Base-by-base conservation (phyloP, 2,797 vertebrate genomes). In the Spinus olivaceus region DNA sequence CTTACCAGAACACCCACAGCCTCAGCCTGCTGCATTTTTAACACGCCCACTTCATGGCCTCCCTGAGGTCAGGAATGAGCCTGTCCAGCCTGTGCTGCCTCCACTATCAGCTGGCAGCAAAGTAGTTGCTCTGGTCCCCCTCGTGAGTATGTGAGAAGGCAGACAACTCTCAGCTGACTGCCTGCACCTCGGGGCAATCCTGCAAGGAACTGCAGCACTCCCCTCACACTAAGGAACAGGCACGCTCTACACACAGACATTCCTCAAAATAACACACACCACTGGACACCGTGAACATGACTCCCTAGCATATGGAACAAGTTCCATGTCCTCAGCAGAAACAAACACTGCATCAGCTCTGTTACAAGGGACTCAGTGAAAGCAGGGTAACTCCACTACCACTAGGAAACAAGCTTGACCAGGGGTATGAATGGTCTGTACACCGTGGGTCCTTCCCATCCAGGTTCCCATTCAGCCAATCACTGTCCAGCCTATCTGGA, bases 361-460 rank as follows among this genome's bases (percentile, higher is more conserved):
- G 42, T 46, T 78, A 59, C 51, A 22, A 30, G 30, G 12, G 39
- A 27, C 41, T 85, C 1, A 0, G 21, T n/a, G 33, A 74, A 44
- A 39, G 41, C 33, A 69, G 8, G 10, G 41, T 47, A 60, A 33
- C 33, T 74, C 53, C 57, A 79, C 32, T 15, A 3, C 0, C n/a
- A 42, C 35, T 5, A n/a, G 28, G 14, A 81, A 91, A 74, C 24
- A 24, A 63, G 50, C 59, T 1, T 64, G 16, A 53, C 30, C 4
- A 3, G 15, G 11, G 25, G 6, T 32, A 56, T 1, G 13, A n/a
- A 65, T 0, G 9, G 50, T 32, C n/a, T 19, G 0, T 27, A 44
- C 9, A 46, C 27, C 2, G 3, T 8, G 9, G 9, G 8, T 41
- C 57, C 35, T 25, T 41, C 21, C 19, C 16, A 56, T 39, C 17